Evolutionary conservation across 1,140 invertebrate species (phyloP), one percentile per base, ranked within the genome.

Genomic region (Pogonomyrmex californicus): DNA sequence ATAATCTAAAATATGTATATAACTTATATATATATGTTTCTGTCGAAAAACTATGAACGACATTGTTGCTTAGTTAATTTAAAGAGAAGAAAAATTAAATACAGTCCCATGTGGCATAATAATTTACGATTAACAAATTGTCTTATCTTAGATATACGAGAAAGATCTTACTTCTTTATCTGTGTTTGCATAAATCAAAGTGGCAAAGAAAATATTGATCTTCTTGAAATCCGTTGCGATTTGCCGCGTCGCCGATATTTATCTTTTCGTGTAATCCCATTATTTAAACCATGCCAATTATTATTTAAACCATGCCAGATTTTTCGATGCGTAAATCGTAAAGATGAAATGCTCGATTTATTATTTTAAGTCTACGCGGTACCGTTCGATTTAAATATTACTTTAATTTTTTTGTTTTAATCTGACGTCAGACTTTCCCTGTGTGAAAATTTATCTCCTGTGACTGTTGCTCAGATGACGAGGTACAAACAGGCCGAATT

Each of bases 401-500:
- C 30, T 60, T 83, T 38, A 5, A 41, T 68, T 70, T 44, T 44
- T 23, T 23, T 33, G 23, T 12, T 0, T 68, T 68, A 49, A 68
- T 65, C 10, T 33, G 36, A 41, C 12, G 3, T 76, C 3, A 66
- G 2, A 23, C 5, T 54, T 41, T 81, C 23, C 23, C 4, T 62
- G 2, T 5, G 23, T 7, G 5, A 9, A 44, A 78, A 68, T 68
- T 54, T 47, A 78, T 47, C 36, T 44, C 10, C 7, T 30, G 1
- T 38, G 30, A 17, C 30, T 75, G 86, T 96, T 56, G 10, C 96
- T n/a, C 96, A 98, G 97, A 98, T 98, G 97, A 98, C 97, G 86
- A 96, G 97, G 85, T 98, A 98, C 91, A 98, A 98, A 94, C 97
- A 98, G 92, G 97, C 97, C 47, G 97, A 98, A 93, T 98, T 98